Percentiles rank a stretch among this genome's conserved stretches.
These are phyloP conservation scores for Cricetomys ansorgei DNA, from an alignment of 2,113 vertebrate genomes.

Conservation along the genomic window DNA sequence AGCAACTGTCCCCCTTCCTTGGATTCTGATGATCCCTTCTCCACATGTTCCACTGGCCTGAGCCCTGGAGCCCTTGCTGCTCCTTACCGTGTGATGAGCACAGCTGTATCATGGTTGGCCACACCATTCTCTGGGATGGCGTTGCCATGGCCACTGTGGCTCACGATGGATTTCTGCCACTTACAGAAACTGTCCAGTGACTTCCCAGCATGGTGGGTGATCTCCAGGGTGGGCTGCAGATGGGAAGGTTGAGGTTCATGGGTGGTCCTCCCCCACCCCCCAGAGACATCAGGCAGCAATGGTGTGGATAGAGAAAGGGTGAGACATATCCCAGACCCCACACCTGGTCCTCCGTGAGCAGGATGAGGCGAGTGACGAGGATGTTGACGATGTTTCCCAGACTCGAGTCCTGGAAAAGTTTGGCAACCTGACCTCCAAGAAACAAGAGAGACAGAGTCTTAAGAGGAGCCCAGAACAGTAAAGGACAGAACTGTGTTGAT, in stretches of 20 bases:
- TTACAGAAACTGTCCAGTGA: slow-evolving; percentile 99
- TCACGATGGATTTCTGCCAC: slow-evolving; percentile 99
- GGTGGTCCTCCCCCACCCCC: neutral
- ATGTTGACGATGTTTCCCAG: slow-evolving; percentile 99
- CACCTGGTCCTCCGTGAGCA: slow-evolving; percentile 99
- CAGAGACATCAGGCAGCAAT: neutral
- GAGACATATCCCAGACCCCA: neutral
- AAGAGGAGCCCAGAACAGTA: slow-evolving; percentile 77
- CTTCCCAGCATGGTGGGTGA: slow-evolving; percentile 98
- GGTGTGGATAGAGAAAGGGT: neutral
- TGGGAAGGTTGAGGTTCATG: neutral
- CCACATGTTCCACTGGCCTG: neutral
- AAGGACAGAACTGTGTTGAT: neutral
- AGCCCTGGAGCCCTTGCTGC: neutral
- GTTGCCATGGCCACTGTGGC: slow-evolving; percentile 94
- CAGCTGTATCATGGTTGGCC: slow-evolving; percentile 97
- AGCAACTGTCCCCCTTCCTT: neutral
- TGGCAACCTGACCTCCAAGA: slow-evolving; percentile 99
- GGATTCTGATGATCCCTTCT: neutral
- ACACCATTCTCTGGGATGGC: slow-evolving; percentile 98
- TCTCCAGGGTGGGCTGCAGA: slow-evolving; percentile 95
- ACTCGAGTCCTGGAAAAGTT: slow-evolving; percentile 99
- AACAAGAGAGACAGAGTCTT: slow-evolving; percentile 99
- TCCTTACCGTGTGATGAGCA: slow-evolving; percentile 96
- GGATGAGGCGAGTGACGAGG: slow-evolving; percentile 96